These are phyloP conservation scores for Drosophila emarginata DNA, from an alignment of 2,888 invertebrate species.

Conservation along the genomic window DNA sequence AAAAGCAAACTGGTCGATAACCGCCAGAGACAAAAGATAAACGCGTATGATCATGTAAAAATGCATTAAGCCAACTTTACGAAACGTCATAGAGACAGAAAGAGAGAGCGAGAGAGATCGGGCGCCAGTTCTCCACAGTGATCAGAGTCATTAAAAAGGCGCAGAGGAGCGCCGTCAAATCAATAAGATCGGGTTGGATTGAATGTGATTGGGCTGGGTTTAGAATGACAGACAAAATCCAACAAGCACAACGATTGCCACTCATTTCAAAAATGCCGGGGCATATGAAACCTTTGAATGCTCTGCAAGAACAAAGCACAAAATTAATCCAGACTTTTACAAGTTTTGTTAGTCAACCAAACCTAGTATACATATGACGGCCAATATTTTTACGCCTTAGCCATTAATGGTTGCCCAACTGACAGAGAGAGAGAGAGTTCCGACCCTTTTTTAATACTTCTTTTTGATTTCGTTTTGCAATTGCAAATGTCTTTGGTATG, in stretches of 20 bases:
- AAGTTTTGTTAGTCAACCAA: too few species aligned
- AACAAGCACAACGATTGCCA: slow-evolving; percentile 36
- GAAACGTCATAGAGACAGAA: slow-evolving; percentile 3
- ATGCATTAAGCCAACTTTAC: slow-evolving; percentile 67
- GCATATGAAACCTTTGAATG: slow-evolving; percentile 20
- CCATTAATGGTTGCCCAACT: neutral
- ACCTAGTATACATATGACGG: too few species aligned
- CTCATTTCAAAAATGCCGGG: slow-evolving; percentile 31
- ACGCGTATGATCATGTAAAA: slow-evolving; percentile 79
- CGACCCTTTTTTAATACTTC: neutral
- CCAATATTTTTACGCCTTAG: neutral
- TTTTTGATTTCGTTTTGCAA: neutral
- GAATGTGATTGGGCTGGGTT: slow-evolving; percentile 39
- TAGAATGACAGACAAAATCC: slow-evolving; percentile 52
- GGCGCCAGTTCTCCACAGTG: slow-evolving; percentile 13
- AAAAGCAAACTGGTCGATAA: slow-evolving; percentile 57
- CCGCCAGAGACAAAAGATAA: slow-evolving; percentile 74
- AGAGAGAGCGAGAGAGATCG: slow-evolving; percentile 3
- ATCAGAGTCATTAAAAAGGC: slow-evolving; percentile 62
- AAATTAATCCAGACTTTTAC: neutral
- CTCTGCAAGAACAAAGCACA: slow-evolving; percentile 28
- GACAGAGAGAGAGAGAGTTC: neutral
- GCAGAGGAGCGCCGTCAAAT: slow-evolving; percentile 64
- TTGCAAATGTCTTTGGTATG: neutral
- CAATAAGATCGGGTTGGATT: slow-evolving; percentile 56